Percentiles rank a stretch among this genome's conserved stretches.
Evolutionary conservation across 2,113 vertebrate genomes (phyloP).

Genomic region (Halcyon senegalensis): DNA sequence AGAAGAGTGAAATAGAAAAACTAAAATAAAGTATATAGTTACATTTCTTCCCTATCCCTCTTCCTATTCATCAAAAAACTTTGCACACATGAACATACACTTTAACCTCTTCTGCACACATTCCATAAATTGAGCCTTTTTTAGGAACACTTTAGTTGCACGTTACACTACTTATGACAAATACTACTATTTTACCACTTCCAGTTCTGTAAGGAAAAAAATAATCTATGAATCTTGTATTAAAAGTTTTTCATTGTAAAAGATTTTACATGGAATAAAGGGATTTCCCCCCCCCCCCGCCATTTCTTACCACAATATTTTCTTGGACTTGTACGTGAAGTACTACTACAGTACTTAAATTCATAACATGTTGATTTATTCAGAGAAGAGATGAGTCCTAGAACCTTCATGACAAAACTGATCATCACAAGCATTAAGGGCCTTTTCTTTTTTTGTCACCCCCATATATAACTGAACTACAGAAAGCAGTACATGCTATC

Average conservation of each 20-base stretch:
- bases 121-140: background rate
- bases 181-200: background rate
- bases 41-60: background rate
- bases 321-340: background rate
- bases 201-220: background rate
- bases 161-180: background rate
- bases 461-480: rapidly evolving
- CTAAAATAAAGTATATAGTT: background rate
- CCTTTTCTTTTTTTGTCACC: background rate
- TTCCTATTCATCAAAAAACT: background rate
- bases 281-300: rapidly evolving
- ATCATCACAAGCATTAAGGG: background rate
- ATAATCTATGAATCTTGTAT: background rate
- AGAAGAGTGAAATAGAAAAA: background rate
- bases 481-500: background rate
- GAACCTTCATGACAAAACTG: background rate
- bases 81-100: background rate
- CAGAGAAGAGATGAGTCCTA: background rate
- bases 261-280: background rate
- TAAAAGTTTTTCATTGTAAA: background rate
- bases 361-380: background rate
- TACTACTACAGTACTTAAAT: background rate
- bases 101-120: background rate
- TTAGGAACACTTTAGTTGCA: background rate
- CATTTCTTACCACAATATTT: background rate